A percentile compares a stretch with the other conserved stretches of the same genome.
phyloP scores from a whole-genome alignment of 23 tunicate genomes.

The Oikopleura dioica region DNA sequence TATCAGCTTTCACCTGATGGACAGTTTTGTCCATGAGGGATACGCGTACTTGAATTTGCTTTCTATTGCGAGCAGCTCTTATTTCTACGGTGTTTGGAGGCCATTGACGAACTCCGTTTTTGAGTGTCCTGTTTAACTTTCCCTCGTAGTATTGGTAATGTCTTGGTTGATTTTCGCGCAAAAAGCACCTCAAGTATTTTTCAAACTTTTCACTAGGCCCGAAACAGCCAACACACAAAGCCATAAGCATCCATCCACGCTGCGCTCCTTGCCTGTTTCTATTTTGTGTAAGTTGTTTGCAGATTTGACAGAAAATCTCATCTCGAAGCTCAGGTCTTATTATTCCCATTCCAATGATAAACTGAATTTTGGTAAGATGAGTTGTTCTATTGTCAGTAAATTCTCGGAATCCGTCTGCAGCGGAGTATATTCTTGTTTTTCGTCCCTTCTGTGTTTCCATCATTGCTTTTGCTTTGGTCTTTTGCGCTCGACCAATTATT shows the following conservation, averaged over 20 bases:
- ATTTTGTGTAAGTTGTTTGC: conserved; percentile 87
- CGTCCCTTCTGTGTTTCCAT: neutral
- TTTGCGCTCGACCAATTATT: neutral
- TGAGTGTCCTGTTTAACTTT: neutral
- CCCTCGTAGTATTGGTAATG: neutral
- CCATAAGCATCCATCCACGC: conserved; percentile 88
- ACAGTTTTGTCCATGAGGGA: conserved; percentile 87
- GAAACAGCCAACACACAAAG: conserved; percentile 92
- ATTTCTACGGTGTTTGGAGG: neutral
- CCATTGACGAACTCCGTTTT: neutral
- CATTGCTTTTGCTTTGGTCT: neutral
- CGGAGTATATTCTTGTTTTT: neutral
- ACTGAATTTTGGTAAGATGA: conserved; percentile 78
- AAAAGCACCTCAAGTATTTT: conserved; percentile 12
- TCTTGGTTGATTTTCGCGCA: neutral
- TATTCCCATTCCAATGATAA: conserved; percentile 92
- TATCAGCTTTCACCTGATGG: conserved; percentile 54
- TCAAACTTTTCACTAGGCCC: conserved; percentile 71
- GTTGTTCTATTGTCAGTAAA: conserved; percentile 46
- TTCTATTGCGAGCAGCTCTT: neutral
- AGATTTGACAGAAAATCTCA: conserved; percentile 91
- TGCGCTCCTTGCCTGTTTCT: conserved; percentile 34
- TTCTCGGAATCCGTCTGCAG: conserved; percentile 1
- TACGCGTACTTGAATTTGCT: conserved; percentile 23
- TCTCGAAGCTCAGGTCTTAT: conserved; percentile 53